A percentile compares a stretch with the other conserved stretches of the same genome.
phyloP scores from a whole-genome alignment of 2,888 invertebrate genomes.

The Cantharis rustica region DNA sequence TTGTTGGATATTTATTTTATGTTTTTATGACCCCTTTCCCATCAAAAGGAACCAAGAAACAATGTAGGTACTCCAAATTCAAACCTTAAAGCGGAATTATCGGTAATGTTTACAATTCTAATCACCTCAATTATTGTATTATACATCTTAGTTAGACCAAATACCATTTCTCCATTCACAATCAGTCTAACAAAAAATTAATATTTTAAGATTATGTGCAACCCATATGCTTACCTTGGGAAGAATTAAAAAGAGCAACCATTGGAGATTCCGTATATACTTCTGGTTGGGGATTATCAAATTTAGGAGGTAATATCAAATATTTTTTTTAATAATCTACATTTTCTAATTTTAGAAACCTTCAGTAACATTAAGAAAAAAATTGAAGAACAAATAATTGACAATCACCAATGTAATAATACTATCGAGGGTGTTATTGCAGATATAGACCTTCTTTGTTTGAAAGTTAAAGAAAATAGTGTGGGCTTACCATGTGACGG shows the following conservation, averaged over 20 bases:
- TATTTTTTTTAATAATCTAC: not conserved
- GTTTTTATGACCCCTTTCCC: no score
- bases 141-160: no score
- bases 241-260: not conserved
- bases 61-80: no score
- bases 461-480: not conserved
- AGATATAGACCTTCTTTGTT: slow-evolving; percentile 1
- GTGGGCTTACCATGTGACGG: slow-evolving; percentile 1
- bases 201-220: not conserved
- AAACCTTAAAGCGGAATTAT: no score
- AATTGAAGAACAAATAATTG: not conserved
- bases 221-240: slow-evolving; percentile 10
- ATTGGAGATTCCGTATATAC: not conserved
- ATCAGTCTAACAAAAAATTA: not conserved
- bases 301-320: not conserved
- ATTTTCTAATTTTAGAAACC: not conserved
- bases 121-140: no score
- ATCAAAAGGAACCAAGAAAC: no score
- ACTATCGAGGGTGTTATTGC: not conserved
- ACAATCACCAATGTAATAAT: not conserved
- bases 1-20: no score
- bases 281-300: slow-evolving; percentile 3
- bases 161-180: no score
- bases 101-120: no score
- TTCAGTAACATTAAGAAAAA: not conserved